phyloP scores from a whole-genome alignment of 2,888 invertebrate species.

The Campoletis raptor region DNA sequence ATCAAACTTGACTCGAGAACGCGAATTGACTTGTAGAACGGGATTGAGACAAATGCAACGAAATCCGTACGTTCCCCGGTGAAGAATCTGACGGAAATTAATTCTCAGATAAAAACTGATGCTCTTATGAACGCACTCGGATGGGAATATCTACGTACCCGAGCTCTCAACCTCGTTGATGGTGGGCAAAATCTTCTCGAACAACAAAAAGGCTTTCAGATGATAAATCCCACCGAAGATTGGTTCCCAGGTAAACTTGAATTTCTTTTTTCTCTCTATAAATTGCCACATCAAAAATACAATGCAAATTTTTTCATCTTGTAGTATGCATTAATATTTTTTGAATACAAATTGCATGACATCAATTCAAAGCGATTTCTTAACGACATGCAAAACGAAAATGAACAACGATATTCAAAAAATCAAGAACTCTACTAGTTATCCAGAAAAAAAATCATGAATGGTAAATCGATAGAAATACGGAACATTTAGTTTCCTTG shows the following conservation, averaged over 20 bases:
- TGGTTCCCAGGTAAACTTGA: slow-evolving; percentile 91
- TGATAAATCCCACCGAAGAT: slow-evolving; percentile 93
- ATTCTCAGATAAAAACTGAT: slow-evolving; percentile 90
- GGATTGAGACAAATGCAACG: slow-evolving; percentile 93
- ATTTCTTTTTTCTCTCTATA: neutral
- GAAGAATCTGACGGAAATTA: slow-evolving; percentile 92
- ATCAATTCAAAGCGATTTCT: too few relatives aligned
- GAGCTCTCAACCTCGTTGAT: slow-evolving; percentile 89
- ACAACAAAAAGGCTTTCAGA: slow-evolving; percentile 93
- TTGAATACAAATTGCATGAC: too few relatives aligned
- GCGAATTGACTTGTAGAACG: slow-evolving; percentile 87
- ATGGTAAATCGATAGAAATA: neutral
- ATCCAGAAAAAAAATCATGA: neutral
- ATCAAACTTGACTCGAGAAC: slow-evolving; percentile 19
- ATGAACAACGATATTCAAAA: neutral
- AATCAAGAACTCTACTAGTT: neutral
- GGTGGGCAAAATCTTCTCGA: slow-evolving; percentile 90
- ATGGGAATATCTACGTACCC: slow-evolving; percentile 93
- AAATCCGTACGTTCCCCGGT: slow-evolving; percentile 93
- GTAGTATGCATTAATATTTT: too few relatives aligned
- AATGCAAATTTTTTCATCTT: too few relatives aligned
- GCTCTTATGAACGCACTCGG: slow-evolving; percentile 92
- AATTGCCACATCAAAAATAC: neutral
- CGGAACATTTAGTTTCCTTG: too few relatives aligned
- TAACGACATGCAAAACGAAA: neutral